Evolutionary conservation across 2,113 vertebrate species (phyloP).

Genomic region (Psilopsiagon aurifrons): DNA sequence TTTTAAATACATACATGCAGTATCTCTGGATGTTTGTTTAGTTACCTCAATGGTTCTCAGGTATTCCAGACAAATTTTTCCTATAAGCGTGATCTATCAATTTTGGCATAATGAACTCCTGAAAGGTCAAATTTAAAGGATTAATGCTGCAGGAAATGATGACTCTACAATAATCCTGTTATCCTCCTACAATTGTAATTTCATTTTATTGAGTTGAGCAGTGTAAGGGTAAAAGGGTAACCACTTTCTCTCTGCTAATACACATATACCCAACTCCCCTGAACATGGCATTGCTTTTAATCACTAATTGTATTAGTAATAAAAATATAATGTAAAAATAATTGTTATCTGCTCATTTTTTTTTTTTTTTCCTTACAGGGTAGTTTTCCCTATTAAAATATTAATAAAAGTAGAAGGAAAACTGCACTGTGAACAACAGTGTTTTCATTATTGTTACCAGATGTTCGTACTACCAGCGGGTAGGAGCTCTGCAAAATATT

Average conservation of each 20-base stretch:
- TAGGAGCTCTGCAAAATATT: background rate
- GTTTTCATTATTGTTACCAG: background rate
- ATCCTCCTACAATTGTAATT: conserved; percentile 67
- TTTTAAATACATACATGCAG: background rate
- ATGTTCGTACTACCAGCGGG: background rate
- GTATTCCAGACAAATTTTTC: conserved; percentile 23
- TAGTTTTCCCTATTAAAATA: background rate
- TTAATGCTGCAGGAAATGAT: conserved; percentile 61
- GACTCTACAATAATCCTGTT: conserved; percentile 67
- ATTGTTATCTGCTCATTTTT: background rate
- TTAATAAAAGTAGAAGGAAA: background rate
- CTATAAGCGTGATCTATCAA: conserved; percentile 47
- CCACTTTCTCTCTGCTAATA: conserved; percentile 15
- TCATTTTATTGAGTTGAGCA: conserved; percentile 69
- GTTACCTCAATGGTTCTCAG: background rate
- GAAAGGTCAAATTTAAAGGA: conserved; percentile 68
- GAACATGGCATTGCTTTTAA: background rate
- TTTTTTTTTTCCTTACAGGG: background rate
- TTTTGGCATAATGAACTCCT: conserved; percentile 66
- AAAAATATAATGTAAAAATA: conserved; percentile 3
- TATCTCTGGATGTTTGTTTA: background rate
- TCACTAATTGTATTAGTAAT: conserved; percentile 39
- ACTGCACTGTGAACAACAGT: background rate
- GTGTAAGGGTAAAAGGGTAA: conserved; percentile 63
- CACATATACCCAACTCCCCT: background rate